Base-by-base conservation (phyloP, 1,140 invertebrate genomes). In the Octopus sinensis region DNA sequence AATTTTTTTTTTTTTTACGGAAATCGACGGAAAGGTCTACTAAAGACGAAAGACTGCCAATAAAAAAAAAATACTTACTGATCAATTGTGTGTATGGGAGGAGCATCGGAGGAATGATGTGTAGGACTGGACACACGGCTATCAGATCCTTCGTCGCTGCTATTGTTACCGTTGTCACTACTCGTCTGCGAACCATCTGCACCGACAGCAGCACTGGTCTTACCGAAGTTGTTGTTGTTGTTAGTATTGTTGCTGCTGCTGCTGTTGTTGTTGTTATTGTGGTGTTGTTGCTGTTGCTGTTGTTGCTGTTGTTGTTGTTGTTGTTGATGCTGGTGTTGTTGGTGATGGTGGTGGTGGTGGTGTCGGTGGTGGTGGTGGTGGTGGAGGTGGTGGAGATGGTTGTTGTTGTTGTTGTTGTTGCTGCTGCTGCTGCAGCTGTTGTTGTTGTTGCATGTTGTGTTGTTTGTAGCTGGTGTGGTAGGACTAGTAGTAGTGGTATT, bases 41-140 rank as follows among this genome's bases (percentile, higher is more conserved):
- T 23, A 23, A 23, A 23, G 23, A 23, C 23, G 23, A 23, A 23
- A 23, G 23, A 23, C 23, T 23, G 23, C 23, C 17, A 62, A 62
- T 7, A 62, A 62, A 62, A 62, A 62, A 62, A 62, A 71, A 71
- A 73, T 13, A 73, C 68, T 73, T 73, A 73, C 68, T 73, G 68
- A 23, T 73, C 68, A 0, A 73, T 73, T 73, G 13, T 73, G 68
- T 73, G 68, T 13, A 73, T 23, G 30, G 68, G 68, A 23, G 68
- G 5, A 13, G 17, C 9, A 4, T 10, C 13, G 68, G 68, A 73
- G 6, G 68, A 7, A 43, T 43, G 30, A 43, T 43, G 30, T 43
- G 30, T 43, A 43, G 30, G 30, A 43, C 30, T 43, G 30, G 30
- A 43, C 30, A 43, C 30, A 43, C 30, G 30, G 30, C 3, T 43